Base-by-base conservation (phyloP, 1,140 invertebrate species). In the Drosophila teissieri region DNA sequence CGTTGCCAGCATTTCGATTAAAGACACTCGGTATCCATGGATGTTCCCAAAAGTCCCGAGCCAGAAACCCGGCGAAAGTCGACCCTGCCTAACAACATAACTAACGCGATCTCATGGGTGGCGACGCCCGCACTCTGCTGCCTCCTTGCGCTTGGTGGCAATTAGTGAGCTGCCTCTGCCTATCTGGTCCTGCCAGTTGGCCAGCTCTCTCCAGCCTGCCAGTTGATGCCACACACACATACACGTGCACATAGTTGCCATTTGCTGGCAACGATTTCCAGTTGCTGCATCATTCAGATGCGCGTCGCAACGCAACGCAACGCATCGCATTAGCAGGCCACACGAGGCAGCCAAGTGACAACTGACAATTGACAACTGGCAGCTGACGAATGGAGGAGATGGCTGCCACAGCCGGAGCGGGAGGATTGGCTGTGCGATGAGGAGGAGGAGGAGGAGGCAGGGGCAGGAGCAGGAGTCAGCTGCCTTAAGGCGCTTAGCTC, bases 321-420 rank as follows among this genome's bases (percentile, higher is more conserved):
- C 67, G 49, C 77, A 72, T 65, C 62, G 77, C 76, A 84, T 84
- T 85, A 84, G 77, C 73, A 84, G 77, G 77, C 81, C 81, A 69
- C 81, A 84, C 60, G 72, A 80, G 73, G 73, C 81, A 73, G 53
- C 62, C 77, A 85, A 80, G 62, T 84, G 81, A 84, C 77, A 85
- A 84, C 81, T 79, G 80, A 83, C 80, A 83, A 74, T 45, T 73
- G 77, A 85, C 76, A 55, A 62, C 52, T 62, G 52, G 39, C 48
- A 63, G 58, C 64, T 53, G 54, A 69, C 40, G 67, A 69, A 52
- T 48, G 64, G 10, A 4, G 24, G 24, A 24, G 4, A 2, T 17
- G 31, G 8, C 19, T n/a, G n/a, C 1, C 31, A 31, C 31, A 31
- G 1, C 31, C 8, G 2, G 7, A 31, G 8, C 31, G 31, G 15